phyloP scores from a whole-genome alignment of 2,797 vertebrate genomes.

The Catamblyrhynchus diadema region DNA sequence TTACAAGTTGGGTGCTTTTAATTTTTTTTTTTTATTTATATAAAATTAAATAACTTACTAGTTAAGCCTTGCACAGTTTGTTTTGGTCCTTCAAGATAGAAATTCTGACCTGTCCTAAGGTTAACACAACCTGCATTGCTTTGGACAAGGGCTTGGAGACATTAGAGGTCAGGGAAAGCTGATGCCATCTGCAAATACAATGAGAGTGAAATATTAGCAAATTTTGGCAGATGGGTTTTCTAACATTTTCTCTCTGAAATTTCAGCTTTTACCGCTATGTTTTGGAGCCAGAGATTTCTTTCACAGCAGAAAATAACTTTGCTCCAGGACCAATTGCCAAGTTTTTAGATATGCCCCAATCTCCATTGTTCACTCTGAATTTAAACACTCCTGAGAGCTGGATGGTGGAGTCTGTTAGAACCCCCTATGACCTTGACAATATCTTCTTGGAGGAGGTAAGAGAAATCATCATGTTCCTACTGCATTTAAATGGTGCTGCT shows the following conservation, averaged over 20 bases:
- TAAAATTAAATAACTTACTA: neutral
- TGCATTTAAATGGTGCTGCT: neutral
- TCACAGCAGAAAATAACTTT: slow-evolving; percentile 84
- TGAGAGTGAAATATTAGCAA: neutral
- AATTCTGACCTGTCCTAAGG: neutral
- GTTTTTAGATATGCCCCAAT: slow-evolving; percentile 97
- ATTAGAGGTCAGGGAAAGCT: neutral
- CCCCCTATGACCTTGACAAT: slow-evolving; percentile 96
- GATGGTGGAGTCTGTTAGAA: slow-evolving; percentile 97
- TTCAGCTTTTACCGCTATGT: slow-evolving; percentile 94
- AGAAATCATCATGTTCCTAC: neutral
- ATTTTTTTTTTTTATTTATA: neutral
- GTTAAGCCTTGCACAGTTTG: neutral
- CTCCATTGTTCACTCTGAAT: slow-evolving; percentile 94
- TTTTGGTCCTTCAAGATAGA: neutral
- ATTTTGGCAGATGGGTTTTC: neutral
- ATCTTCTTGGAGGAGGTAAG: slow-evolving; percentile 96
- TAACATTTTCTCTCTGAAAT: slow-evolving; percentile 31
- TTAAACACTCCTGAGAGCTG: slow-evolving; percentile 96
- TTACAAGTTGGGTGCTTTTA: neutral
- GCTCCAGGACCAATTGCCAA: slow-evolving; percentile 89
- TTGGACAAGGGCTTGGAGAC: neutral
- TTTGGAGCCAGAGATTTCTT: slow-evolving; percentile 90
- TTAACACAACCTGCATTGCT: neutral
- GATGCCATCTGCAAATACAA: neutral